These are phyloP conservation scores for Dendrolimus kikuchii DNA, from an alignment of 1,140 invertebrate genomes.

Conservation along the genomic window DNA sequence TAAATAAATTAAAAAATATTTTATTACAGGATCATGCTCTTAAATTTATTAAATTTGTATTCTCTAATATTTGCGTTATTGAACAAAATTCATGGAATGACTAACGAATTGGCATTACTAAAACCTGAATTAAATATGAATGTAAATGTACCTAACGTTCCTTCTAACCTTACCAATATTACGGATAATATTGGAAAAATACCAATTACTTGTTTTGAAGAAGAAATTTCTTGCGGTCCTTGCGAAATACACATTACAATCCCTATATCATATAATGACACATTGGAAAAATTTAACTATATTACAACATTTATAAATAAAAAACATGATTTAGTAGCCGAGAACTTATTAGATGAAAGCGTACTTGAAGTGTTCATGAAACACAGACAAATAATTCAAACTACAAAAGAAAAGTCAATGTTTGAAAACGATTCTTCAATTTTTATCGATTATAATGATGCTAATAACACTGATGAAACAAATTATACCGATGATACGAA, in stretches of 20 bases:
- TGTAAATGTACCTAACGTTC: constrained; percentile 22
- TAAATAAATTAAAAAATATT: constrained; percentile 7
- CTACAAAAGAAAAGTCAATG: no score
- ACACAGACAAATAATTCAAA: no score
- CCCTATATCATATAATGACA: constrained; percentile 3
- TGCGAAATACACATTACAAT: constrained; percentile 30
- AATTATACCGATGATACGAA: constrained; percentile 6
- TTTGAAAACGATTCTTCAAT: constrained; percentile 7
- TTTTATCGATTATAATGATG: constrained; percentile 6
- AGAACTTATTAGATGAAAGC: constrained; percentile 20
- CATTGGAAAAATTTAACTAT: neutral
- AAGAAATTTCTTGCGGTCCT: constrained; percentile 36
- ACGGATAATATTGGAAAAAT: constrained; percentile 25
- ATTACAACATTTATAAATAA: no score
- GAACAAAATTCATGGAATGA: constrained; percentile 89
- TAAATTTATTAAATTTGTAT: constrained; percentile 96
- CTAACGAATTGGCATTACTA: constrained; percentile 66
- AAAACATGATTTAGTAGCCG: constrained; percentile 4
- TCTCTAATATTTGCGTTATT: constrained; percentile 97
- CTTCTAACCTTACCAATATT: constrained; percentile 18
- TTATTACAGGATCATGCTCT: constrained; percentile 89
- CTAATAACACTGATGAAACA: constrained; percentile 11
- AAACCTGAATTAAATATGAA: constrained; percentile 55
- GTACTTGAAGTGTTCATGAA: neutral
- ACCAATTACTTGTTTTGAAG: constrained; percentile 35